phyloP scores from a whole-genome alignment of 2,113 vertebrate genomes.

The Prietella phreatophila region DNA sequence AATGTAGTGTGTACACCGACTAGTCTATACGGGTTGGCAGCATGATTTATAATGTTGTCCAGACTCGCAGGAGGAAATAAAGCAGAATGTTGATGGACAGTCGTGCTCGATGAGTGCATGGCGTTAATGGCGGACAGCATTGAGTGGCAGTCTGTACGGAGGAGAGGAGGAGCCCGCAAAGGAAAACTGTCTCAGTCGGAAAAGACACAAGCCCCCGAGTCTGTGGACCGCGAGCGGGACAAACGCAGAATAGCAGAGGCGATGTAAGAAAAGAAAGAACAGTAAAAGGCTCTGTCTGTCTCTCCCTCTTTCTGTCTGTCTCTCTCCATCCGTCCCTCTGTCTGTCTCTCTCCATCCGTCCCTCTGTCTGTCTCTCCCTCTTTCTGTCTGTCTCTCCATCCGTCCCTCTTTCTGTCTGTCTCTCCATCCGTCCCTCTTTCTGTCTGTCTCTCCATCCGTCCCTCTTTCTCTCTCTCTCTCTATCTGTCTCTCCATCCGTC shows the following conservation, averaged over 20 bases:
- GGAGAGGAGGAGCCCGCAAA: constrained; percentile 61
- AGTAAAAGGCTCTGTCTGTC: too few species aligned
- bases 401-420: too few species aligned
- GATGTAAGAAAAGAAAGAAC: constrained; percentile 56
- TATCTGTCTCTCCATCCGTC: too few species aligned
- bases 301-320: too few species aligned
- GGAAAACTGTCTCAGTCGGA: constrained; percentile 32
- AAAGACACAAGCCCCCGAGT: background rate
- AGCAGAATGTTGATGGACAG: background rate
- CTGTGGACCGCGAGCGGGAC: constrained; percentile 55
- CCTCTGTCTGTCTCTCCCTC: too few species aligned
- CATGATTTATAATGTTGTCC: background rate
- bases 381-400: too few species aligned
- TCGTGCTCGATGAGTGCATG: background rate
- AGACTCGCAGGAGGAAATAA: background rate
- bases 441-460: too few species aligned
- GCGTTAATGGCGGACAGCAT: constrained; percentile 36
- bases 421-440: too few species aligned
- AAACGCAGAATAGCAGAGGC: constrained; percentile 60
- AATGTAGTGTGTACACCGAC: background rate
- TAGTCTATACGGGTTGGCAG: fast-evolving
- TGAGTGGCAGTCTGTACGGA: constrained; percentile 68
- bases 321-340: too few species aligned
- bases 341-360: too few species aligned
- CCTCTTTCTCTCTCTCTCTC: too few species aligned